Evolutionary conservation across 2,888 invertebrate genomes (phyloP).

Genomic region (Agrilus biguttatus): DNA sequence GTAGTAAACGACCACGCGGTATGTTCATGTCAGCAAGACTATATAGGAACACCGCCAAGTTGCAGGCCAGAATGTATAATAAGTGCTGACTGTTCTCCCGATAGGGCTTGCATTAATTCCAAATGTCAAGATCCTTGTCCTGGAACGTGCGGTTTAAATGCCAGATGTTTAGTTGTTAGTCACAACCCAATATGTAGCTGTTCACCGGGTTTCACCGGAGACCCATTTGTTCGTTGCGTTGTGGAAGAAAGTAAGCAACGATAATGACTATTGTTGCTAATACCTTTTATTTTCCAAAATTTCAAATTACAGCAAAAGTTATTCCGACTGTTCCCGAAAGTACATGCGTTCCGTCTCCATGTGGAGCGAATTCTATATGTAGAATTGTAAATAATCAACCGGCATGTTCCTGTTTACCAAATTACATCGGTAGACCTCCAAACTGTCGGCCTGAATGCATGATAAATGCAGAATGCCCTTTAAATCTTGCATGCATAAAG

Average conservation of each 20-base stretch:
- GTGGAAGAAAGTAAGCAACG: conserved; percentile 48
- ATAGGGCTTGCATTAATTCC: conserved; percentile 64
- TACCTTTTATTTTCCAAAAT: not conserved
- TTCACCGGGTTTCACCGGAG: conserved; percentile 56
- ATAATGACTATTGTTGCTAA: not conserved
- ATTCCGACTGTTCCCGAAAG: conserved; percentile 42
- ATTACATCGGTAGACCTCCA: conserved; percentile 70
- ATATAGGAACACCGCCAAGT: conserved; percentile 61
- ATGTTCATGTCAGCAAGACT: conserved; percentile 65
- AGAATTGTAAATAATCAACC: conserved; percentile 59
- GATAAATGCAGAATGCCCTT: conserved; percentile 71
- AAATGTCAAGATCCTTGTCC: conserved; percentile 72
- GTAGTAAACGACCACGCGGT: conserved; percentile 58
- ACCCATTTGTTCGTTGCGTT: conserved; percentile 65
- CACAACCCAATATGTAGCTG: conserved; percentile 81
- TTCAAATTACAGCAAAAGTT: conserved; percentile 35
- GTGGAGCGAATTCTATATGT: conserved; percentile 75
- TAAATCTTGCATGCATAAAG: conserved; percentile 68
- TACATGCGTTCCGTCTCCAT: conserved; percentile 71
- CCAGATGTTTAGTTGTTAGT: conserved; percentile 68
- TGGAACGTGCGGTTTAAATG: conserved; percentile 69
- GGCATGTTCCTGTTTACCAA: conserved; percentile 64
- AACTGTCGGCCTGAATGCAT: conserved; percentile 79
- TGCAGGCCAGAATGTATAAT: conserved; percentile 72
- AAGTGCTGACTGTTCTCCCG: conserved; percentile 68